Base-by-base conservation (phyloP, 2,888 invertebrate genomes). In the Cryptocephalus moraei region DNA sequence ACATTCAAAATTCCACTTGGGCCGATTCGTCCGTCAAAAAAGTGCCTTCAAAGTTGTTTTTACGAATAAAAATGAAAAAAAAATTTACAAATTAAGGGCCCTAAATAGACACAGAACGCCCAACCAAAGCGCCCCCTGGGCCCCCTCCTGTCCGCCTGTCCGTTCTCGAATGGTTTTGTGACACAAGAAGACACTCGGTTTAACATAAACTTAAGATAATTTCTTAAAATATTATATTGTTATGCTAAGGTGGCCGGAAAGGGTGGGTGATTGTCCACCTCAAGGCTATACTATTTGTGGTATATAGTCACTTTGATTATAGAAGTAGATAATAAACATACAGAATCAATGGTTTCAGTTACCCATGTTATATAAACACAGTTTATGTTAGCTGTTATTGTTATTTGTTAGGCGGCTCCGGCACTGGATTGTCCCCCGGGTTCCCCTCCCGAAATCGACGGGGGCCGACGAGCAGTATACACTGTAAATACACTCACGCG, bases 41-140 rank as follows among this genome's bases (percentile, higher is more conserved):
- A 88, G 89, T 89, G 89, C 89, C 89, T 89, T 89, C 89, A 85
- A 80, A 82, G 80, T 86, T 86, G 82, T 87, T 88, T 87, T 84
- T 85, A 84, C 82, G 80, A 82, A 80, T 81, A 79, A 36, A 36
- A 36, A 36, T 36, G 36, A 36, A 36, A 47, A 36, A 47, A 49
- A 77, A 81, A 82, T 80, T 78, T 80, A 79, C 79, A 81, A 79
- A 79, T 62, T 67, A 81, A 78, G 82, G 88, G 86, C 88, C 88
- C 88, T 84, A 83, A 84, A 88, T 88, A 89, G 87, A 84, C 84
- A 77, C 76, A 73, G 13, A 33, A 75, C 73, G 79, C 82, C 81
- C 79, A 79, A 77, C 80, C 79, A 77, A 80, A 79, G 64, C 68
- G 53, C 58, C 57, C 56, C 63, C 61, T 56, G 56, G 60, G 61